Percentiles rank a stretch among this genome's conserved stretches.
phyloP scores from a whole-genome alignment of 2,888 invertebrate genomes.

The Melinopterus prodromus region DNA sequence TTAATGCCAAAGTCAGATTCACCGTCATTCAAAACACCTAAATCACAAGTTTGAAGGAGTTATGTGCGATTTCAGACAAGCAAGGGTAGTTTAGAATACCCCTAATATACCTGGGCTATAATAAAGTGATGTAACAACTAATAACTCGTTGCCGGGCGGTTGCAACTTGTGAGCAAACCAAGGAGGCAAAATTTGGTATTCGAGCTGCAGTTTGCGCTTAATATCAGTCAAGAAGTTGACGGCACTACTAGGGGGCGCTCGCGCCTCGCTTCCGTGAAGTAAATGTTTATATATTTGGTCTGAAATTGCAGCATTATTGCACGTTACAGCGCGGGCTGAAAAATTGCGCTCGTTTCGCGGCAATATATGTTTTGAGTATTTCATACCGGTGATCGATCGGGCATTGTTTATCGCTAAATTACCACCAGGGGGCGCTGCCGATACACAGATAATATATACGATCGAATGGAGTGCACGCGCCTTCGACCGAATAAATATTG shows the following conservation, averaged over 20 bases:
- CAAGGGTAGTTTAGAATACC: too few relatives aligned
- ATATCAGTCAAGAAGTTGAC: constrained; percentile 4
- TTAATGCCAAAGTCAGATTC: too few relatives aligned
- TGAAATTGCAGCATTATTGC: background rate
- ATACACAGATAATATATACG: background rate
- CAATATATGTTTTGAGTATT: background rate
- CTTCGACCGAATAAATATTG: background rate
- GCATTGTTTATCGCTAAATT: constrained; percentile 4
- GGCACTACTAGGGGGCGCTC: background rate
- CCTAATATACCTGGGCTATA: too few relatives aligned
- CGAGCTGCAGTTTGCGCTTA: background rate
- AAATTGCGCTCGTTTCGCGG: background rate
- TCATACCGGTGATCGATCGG: background rate
- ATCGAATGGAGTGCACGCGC: background rate
- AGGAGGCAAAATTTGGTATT: background rate
- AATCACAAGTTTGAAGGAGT: too few relatives aligned
- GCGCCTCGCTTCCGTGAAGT: background rate
- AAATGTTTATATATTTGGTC: background rate
- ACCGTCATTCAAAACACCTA: too few relatives aligned
- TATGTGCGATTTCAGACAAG: too few relatives aligned
- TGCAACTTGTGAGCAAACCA: background rate
- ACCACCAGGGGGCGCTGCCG: background rate
- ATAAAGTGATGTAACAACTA: background rate
- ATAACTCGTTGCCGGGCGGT: background rate
- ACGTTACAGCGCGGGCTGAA: background rate